phyloP scores from a whole-genome alignment of 2,113 vertebrate species.

The Myotis lucifugus region DNA sequence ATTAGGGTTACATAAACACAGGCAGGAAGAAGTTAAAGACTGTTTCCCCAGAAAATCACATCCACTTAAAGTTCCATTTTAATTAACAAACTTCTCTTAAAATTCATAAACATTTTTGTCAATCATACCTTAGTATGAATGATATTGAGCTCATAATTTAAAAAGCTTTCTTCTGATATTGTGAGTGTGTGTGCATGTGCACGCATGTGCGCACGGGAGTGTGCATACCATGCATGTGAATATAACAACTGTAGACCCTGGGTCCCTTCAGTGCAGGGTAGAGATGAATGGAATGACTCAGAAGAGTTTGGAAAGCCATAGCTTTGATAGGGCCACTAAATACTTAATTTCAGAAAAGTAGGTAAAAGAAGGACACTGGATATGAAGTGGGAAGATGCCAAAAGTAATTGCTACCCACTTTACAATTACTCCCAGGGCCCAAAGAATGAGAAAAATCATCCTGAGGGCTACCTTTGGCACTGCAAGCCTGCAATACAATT shows the following conservation, averaged over 20 bases:
- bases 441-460: conserved; percentile 60
- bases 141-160: neutral
- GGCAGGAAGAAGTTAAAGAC: neutral
- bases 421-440: conserved; percentile 54
- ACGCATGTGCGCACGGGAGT: fast-evolving
- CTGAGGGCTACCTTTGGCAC: conserved; percentile 66
- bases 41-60: neutral
- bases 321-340: neutral
- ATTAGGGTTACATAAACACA: neutral
- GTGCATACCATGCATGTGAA: neutral
- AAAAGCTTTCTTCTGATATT: neutral
- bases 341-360: conserved; percentile 51
- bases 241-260: neutral
- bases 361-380: neutral
- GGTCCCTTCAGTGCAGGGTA: neutral
- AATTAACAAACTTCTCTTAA: neutral
- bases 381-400: conserved; percentile 42
- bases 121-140: neutral
- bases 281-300: neutral
- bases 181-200: neutral
- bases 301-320: neutral
- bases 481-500: conserved; percentile 25
- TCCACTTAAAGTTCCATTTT: neutral
- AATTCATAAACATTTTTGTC: neutral
- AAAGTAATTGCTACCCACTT: conserved; percentile 66